Evolutionary conservation across 2,888 invertebrate species (phyloP), one percentile per base, ranked within the genome.

Genomic region (Charanyca ferruginea): DNA sequence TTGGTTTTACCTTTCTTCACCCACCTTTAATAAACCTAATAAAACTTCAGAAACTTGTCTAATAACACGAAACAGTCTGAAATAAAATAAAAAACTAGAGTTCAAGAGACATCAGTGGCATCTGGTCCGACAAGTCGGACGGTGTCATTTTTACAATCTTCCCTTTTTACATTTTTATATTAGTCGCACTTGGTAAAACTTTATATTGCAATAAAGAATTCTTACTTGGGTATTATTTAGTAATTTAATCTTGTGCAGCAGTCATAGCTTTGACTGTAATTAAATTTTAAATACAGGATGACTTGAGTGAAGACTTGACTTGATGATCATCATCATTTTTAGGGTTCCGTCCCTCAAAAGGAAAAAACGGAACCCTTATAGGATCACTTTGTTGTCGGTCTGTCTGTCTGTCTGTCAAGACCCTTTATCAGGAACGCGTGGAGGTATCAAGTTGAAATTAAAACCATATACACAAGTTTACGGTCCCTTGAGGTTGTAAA

Each of bases 31-130:
- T 61, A 77, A 77, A 59, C 51, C 38, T 58, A 68, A 66, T 66
- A 58, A 60, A 64, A 65, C 41, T 60, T 58, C 22, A 48, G 22
- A 73, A 81, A 80, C 79, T 80, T 79, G 53, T 79, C 52, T 71
- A 79, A 81, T 80, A 81, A 69, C 52, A 67, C 8, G 54, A 57
- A 76, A 73, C 60, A 53, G 62, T 59, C 61, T 55, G 66, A 42
- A 57, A 72, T 79, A 61, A 66, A 76, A 79, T 73, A 70, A 76
- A 80, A 81, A 79, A 72, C 70, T 60, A 57, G 42, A 61, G 11
- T 65, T 60, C 48, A 59, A 71, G 38, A 65, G 66, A 69, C 61
- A 72, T 75, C 76, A 69, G 57, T 1, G 41, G 23, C 80, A 80
- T 73, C 79, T 81, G 81, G 49, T 53, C 42, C 51, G 7, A 25